phyloP scores from a whole-genome alignment of 2,888 invertebrate species.

The Cybosia mesomella region DNA sequence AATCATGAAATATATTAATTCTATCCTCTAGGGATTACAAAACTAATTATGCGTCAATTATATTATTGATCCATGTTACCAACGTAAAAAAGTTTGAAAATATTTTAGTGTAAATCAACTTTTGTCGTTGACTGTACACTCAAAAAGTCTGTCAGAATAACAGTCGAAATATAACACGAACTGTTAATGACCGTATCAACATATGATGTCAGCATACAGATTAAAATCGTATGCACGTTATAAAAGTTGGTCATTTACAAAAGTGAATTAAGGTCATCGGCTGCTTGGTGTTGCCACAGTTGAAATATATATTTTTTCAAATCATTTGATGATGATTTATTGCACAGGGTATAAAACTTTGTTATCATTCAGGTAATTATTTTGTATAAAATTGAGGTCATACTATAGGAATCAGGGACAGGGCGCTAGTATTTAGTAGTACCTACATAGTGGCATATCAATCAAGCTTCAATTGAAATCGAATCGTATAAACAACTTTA shows the following conservation, averaged over 20 bases:
- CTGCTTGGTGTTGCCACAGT: not conserved
- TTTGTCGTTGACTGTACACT: slow-evolving; percentile 13
- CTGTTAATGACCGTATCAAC: slow-evolving; percentile 15
- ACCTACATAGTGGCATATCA: not conserved
- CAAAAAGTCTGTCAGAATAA: slow-evolving; percentile 4
- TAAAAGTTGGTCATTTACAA: slow-evolving; percentile 16
- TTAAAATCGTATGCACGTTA: slow-evolving; percentile 17
- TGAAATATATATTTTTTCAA: not conserved
- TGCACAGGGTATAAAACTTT: not conserved
- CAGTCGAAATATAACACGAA: slow-evolving; percentile 19
- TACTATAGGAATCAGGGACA: too few relatives aligned
- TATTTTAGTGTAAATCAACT: not conserved
- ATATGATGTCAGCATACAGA: slow-evolving; percentile 16
- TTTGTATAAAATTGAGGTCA: too few relatives aligned
- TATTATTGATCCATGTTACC: too few relatives aligned
- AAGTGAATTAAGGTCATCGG: slow-evolving; percentile 11
- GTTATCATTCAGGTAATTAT: not conserved
- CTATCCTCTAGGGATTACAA: too few relatives aligned
- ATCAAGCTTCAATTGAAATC: slow-evolving; percentile 2
- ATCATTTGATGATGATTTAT: not conserved
- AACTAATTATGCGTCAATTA: too few relatives aligned
- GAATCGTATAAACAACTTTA: not conserved
- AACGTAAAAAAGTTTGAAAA: too few relatives aligned
- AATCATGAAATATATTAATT: too few relatives aligned
- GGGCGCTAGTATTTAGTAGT: too few relatives aligned